Percentiles rank a stretch among this genome's conserved stretches.
Conservation (phyloP, 2,113 vertebrate genomes). For the Pitta sordida region DNA sequence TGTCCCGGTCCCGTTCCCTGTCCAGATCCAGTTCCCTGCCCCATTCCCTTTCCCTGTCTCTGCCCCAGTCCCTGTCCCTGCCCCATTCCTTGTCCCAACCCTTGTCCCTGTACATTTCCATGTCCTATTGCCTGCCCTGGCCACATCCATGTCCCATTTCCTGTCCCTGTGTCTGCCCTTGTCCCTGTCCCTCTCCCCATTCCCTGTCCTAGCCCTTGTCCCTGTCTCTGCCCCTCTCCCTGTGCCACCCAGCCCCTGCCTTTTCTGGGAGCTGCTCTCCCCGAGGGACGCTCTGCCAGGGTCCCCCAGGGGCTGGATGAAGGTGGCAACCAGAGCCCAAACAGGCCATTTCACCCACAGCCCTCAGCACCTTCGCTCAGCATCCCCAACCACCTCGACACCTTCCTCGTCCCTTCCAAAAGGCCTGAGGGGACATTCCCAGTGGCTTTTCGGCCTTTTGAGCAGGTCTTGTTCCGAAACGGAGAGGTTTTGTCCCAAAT, state of each 20-base stretch:
- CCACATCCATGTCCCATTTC: no score
- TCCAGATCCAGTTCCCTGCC: no score
- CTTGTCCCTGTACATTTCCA: no score
- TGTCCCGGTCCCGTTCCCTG: neutral
- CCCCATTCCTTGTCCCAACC: neutral
- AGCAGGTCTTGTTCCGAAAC: accelerated
- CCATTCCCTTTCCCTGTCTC: no score
- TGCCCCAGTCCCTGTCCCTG: accelerated
- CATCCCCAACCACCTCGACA: accelerated
- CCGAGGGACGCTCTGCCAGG: no score
- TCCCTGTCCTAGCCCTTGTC: neutral
- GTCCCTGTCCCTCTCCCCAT: no score
- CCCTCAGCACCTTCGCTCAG: neutral
- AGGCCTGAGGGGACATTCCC: neutral
- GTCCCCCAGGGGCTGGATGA: neutral
- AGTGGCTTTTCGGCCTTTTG: neutral
- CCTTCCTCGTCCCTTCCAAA: neutral
- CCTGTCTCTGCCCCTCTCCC: neutral
- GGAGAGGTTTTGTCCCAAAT: neutral
- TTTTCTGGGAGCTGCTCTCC: neutral
- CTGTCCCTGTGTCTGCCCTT: no score
- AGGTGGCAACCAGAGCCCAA: no score
- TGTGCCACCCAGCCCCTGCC: neutral
- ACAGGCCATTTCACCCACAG: neutral
- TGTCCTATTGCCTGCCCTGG: no score